These are phyloP conservation scores for Baccha elongata DNA, from an alignment of 2,888 invertebrate species.

Conservation along the genomic window DNA sequence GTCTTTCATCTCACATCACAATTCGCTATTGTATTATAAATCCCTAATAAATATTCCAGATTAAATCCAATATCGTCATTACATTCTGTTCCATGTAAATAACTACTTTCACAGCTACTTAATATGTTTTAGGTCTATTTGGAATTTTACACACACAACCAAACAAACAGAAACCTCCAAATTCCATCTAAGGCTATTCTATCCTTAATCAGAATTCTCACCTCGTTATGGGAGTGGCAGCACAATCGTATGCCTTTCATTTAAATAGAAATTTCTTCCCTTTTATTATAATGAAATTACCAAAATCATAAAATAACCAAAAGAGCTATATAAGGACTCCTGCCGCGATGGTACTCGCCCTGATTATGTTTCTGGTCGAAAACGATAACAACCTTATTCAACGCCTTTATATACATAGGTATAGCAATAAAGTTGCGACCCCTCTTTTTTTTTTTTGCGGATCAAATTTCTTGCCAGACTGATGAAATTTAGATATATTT, in stretches of 20 bases:
- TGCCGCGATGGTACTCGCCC: not conserved
- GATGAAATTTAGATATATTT: conserved; percentile 15
- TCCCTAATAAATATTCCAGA: too few relatives aligned
- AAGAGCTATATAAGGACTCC: conserved; percentile 1
- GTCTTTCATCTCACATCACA: too few relatives aligned
- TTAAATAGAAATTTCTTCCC: conserved; percentile 35
- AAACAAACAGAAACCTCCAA: too few relatives aligned
- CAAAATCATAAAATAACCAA: conserved; percentile 58
- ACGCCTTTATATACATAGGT: conserved; percentile 22
- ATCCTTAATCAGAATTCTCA: not conserved
- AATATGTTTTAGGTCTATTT: too few relatives aligned
- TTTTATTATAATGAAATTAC: conserved; percentile 60
- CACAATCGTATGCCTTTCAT: conserved; percentile 1
- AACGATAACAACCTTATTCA: conserved; percentile 10
- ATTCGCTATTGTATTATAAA: too few relatives aligned
- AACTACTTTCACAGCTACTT: too few relatives aligned
- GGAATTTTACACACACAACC: too few relatives aligned
- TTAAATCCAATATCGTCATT: too few relatives aligned
- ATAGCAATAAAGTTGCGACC: not conserved
- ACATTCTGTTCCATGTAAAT: too few relatives aligned
- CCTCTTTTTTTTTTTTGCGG: conserved; percentile 2
- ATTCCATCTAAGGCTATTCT: too few relatives aligned
- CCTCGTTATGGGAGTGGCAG: conserved; percentile 25
- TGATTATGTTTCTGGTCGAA: not conserved
- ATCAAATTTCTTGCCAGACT: conserved; percentile 28